Conservation (phyloP, 2,113 vertebrate species). For the Megaceryle torquata region DNA sequence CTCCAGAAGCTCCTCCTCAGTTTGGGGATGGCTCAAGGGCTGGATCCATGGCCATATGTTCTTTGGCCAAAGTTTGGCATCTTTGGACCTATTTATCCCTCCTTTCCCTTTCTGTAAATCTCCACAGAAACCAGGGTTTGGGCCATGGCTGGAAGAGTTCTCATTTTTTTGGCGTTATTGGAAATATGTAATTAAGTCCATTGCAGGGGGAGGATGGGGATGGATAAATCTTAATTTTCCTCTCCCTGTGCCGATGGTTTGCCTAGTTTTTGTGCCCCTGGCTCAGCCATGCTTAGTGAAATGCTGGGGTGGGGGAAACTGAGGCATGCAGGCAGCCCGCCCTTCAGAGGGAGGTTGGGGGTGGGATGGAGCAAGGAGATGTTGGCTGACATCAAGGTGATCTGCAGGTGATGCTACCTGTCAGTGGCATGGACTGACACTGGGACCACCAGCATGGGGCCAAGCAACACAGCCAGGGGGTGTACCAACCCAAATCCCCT, state of each 20-base stretch:
- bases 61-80: neutral
- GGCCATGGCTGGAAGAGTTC: constrained; percentile 10
- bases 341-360: neutral
- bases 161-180: neutral
- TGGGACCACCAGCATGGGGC: accelerated
- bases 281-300: accelerated
- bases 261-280: accelerated
- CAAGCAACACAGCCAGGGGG: neutral
- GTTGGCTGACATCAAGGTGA: accelerated
- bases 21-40: neutral
- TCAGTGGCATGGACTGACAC: accelerated
- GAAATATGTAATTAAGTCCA: constrained; percentile 51
- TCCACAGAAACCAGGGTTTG: constrained; percentile 40
- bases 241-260: neutral
- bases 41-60: accelerated
- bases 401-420: neutral
- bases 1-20: neutral
- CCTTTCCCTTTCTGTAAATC: neutral
- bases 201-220: neutral
- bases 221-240: neutral
- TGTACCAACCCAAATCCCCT: neutral
- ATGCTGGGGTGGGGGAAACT: neutral
- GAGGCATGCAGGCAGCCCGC: neutral
- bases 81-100: neutral
- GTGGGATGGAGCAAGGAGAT: neutral